Conservation (phyloP, 1,140 invertebrate species). For the Drosophila obscura region DNA sequence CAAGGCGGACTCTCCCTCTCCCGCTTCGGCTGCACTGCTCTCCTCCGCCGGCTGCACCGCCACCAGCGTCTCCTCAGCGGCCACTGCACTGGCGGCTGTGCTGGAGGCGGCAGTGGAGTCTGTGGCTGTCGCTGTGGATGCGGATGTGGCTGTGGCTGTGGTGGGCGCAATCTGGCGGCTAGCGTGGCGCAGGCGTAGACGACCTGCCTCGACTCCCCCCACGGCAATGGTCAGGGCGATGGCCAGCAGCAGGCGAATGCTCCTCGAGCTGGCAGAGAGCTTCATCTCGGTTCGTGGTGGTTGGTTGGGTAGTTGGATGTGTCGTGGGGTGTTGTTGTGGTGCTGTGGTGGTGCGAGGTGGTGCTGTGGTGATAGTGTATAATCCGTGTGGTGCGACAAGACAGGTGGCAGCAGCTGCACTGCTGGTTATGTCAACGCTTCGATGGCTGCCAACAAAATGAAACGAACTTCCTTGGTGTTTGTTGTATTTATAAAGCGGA, state of each 20-base stretch:
- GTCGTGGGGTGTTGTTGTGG: background rate
- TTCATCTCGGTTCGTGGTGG: constrained; percentile 24
- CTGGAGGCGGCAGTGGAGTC: background rate
- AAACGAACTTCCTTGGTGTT: constrained; percentile 80
- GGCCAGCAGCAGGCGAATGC: constrained; percentile 16
- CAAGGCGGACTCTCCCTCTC: background rate
- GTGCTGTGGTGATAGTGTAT: constrained; percentile 10
- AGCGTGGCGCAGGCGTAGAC: constrained; percentile 44
- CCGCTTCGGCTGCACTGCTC: background rate
- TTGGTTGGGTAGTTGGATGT: background rate
- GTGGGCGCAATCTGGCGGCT: constrained; percentile 45
- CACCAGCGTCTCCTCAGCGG: constrained; percentile 12
- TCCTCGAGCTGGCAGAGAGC: constrained; percentile 22
- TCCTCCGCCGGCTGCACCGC: constrained; percentile 4
- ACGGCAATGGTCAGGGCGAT: constrained; percentile 25
- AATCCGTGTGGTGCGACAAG: constrained; percentile 11
- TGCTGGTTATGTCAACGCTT: constrained; percentile 67
- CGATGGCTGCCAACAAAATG: constrained; percentile 73
- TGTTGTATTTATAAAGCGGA: constrained; percentile 84
- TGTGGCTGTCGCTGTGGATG: constrained; percentile 20
- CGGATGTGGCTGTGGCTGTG: constrained; percentile 23
- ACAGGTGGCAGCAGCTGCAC: no score
- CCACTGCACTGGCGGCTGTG: background rate
- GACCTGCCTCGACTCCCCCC: constrained; percentile 12
- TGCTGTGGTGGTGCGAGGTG: background rate